Evolutionary conservation across 2,797 vertebrate genomes (phyloP).

Genomic region (Sternarchorhynchus goeldii): DNA sequence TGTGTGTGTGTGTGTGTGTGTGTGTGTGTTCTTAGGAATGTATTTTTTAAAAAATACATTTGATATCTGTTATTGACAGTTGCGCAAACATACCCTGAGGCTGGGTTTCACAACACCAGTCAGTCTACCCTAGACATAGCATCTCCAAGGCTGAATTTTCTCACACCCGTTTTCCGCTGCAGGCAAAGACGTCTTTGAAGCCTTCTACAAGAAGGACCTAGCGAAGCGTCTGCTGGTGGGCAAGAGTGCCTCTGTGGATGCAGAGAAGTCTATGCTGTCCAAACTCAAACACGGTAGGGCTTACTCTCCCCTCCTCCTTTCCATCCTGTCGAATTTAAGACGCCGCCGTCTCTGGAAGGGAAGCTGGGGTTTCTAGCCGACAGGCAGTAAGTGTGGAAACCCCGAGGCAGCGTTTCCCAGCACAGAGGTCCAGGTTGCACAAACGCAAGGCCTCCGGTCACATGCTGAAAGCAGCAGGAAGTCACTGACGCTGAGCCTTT

Average conservation of each 20-base stretch:
- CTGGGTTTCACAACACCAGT: too few relatives aligned
- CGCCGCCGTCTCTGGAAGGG: not conserved
- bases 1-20: too few relatives aligned
- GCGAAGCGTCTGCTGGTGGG: constrained; percentile 96
- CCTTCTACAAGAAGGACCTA: constrained; percentile 99
- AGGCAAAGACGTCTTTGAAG: constrained; percentile 99
- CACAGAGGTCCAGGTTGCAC: not conserved
- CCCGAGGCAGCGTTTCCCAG: constrained; percentile 1
- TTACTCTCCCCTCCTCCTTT: not conserved
- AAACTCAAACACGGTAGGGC: constrained; percentile 95
- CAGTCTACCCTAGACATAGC: too few relatives aligned
- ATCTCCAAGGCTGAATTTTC: too few relatives aligned
- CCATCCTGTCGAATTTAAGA: too few relatives aligned
- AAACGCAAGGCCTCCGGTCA: constrained; percentile 21
- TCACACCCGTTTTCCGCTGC: not conserved
- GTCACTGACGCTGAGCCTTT: constrained; percentile 22
- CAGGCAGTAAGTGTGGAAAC: constrained; percentile 21
- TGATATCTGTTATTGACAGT: not conserved
- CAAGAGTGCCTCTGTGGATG: constrained; percentile 98
- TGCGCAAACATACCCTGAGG: not conserved
- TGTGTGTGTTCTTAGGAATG: not conserved
- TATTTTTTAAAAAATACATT: not conserved
- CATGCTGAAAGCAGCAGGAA: constrained; percentile 38
- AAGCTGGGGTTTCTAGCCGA: not conserved
- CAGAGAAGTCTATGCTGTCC: constrained; percentile 99